Conservation (phyloP, 2,113 vertebrate genomes). For the Rhipidura dahli region DNA sequence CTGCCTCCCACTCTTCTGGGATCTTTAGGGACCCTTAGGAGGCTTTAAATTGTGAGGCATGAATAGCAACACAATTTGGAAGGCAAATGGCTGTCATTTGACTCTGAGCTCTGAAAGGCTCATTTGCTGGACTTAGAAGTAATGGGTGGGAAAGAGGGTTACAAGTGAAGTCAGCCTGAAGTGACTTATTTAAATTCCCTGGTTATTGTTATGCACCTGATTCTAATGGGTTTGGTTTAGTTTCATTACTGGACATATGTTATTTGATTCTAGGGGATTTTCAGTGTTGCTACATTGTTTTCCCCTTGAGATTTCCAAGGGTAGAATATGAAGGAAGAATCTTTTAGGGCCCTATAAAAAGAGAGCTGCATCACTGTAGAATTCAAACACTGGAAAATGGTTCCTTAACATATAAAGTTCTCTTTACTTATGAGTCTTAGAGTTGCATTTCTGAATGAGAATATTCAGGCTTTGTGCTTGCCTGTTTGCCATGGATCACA, state of each 20-base stretch:
- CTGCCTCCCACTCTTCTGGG: background rate
- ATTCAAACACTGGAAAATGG: background rate
- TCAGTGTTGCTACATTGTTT: background rate
- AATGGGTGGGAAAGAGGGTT: background rate
- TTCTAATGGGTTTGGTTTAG: background rate
- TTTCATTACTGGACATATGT: background rate
- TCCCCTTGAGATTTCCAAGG: background rate
- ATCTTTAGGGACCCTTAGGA: slow-evolving; percentile 6
- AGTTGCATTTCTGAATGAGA: background rate
- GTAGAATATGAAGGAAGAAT: background rate
- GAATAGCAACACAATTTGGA: background rate
- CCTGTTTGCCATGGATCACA: background rate
- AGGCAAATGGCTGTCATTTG: slow-evolving; percentile 27
- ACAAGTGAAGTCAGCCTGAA: background rate
- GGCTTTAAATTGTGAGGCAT: background rate
- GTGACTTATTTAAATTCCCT: background rate
- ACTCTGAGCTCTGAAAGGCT: background rate
- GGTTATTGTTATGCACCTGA: background rate
- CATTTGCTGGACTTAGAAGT: background rate
- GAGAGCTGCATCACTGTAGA: background rate
- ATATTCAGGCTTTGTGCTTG: background rate
- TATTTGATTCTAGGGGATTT: background rate
- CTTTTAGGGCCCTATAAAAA: background rate
- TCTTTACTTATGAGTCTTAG: background rate
- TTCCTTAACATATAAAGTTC: background rate